Percentiles rank a stretch among this genome's conserved stretches.
Evolutionary conservation across 2,797 vertebrate species (phyloP).

Genomic region (Onychomys torridus): DNA sequence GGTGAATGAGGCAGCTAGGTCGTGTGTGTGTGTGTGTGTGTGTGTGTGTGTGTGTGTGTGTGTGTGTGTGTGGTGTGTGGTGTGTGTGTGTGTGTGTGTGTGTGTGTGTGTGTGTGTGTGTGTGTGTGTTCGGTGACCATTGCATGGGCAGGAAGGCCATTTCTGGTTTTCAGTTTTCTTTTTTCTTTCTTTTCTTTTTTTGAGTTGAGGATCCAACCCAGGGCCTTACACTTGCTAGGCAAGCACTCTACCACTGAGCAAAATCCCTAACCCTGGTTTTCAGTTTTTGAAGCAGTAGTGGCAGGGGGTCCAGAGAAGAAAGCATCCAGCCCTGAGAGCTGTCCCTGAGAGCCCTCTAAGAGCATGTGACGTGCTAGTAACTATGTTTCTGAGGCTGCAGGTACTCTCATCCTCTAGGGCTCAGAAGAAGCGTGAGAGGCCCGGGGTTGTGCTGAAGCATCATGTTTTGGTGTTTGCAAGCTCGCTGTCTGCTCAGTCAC

Average conservation of each 20-base stretch:
- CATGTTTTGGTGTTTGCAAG: background rate
- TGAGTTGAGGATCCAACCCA: no score
- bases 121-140: background rate
- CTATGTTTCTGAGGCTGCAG: background rate
- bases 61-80: no score
- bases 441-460: background rate
- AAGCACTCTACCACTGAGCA: no score
- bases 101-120: background rate
- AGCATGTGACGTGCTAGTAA: background rate
- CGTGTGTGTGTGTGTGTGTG: background rate
- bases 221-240: no score
- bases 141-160: background rate
- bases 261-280: no score
- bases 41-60: no score
- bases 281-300: conserved; percentile 8
- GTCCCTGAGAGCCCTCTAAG: background rate
- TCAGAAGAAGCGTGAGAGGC: background rate
- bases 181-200: no score
- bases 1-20: background rate
- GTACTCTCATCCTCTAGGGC: fast-evolving
- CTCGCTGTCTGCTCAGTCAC: background rate
- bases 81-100: no score
- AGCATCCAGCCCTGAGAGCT: background rate
- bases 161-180: conserved; percentile 38
- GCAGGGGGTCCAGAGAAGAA: background rate